Evolutionary conservation across 2,797 vertebrate species (phyloP).

Genomic region (Micrastur ruficollis): DNA sequence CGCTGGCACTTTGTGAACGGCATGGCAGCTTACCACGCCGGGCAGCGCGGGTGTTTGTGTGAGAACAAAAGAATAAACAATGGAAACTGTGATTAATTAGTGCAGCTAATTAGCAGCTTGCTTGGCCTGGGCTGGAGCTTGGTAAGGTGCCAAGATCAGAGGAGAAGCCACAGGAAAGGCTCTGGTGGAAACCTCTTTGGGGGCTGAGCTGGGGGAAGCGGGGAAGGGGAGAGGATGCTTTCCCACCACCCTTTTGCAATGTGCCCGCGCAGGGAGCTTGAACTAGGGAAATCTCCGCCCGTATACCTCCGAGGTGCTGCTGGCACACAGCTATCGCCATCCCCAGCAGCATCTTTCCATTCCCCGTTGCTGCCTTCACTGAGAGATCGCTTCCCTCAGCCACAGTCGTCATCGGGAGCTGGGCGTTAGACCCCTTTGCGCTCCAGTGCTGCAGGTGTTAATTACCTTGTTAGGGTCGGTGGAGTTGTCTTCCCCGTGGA

Average conservation of each 20-base stretch:
- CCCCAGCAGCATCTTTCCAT: not conserved
- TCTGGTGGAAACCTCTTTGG: not conserved
- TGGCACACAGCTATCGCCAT: not conserved
- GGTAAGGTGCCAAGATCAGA: not conserved
- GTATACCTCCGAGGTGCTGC: not conserved
- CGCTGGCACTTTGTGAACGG: not conserved
- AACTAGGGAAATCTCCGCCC: accelerated
- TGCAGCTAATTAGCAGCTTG: not conserved
- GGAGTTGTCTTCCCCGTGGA: not conserved
- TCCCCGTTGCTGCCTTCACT: accelerated
- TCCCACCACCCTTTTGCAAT: not conserved
- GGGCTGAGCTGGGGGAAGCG: not conserved
- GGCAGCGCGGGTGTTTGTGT: not conserved
- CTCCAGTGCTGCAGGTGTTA: not conserved
- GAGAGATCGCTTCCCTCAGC: not conserved
- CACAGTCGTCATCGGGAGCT: not conserved
- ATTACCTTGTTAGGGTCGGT: not conserved
- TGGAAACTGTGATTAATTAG: slow-evolving; percentile 51
- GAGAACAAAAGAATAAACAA: slow-evolving; percentile 32
- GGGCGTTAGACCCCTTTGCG: accelerated
- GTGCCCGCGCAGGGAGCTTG: accelerated
- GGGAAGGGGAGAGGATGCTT: not conserved
- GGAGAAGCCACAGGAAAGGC: not conserved
- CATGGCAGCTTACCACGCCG: not conserved
- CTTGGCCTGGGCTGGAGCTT: not conserved